Percentiles rank a stretch among this genome's conserved stretches.
These are phyloP conservation scores for Conchocele bisecta DNA, from an alignment of 2,888 invertebrate species.

Conservation along the genomic window DNA sequence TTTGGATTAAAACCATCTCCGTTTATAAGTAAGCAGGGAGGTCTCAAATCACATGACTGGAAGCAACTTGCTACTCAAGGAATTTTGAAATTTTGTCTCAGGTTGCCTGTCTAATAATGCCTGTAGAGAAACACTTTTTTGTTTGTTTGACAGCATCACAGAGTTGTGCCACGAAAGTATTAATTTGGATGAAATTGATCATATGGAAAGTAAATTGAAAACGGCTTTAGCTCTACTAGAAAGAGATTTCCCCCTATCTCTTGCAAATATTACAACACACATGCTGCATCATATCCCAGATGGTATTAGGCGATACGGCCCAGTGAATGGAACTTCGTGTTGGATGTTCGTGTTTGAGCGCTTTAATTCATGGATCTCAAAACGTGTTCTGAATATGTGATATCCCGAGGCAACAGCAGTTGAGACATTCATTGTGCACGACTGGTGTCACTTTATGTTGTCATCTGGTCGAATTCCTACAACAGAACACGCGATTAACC, in stretches of 20 bases:
- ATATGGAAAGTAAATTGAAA: constrained; percentile 4
- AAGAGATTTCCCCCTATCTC: not conserved
- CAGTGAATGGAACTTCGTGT: constrained; percentile 15
- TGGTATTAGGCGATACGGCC: constrained; percentile 3
- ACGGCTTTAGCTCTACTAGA: constrained; percentile 6
- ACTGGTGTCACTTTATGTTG: constrained; percentile 9
- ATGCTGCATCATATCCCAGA: constrained; percentile 9
- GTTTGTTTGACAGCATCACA: constrained; percentile 7
- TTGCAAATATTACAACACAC: constrained; percentile 26
- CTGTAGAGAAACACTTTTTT: constrained; percentile 13
- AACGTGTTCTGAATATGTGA: constrained; percentile 6
- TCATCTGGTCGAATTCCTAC: constrained; percentile 1
- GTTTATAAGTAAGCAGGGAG: constrained; percentile 6
- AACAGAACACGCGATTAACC: no score
- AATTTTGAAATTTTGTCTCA: not conserved
- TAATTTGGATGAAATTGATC: not conserved
- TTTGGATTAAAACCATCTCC: constrained; percentile 7
- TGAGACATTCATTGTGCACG: constrained; percentile 14
- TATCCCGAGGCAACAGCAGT: constrained; percentile 22
- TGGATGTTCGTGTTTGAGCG: constrained; percentile 20
- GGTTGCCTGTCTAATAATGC: not conserved
- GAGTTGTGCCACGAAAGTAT: constrained; percentile 5
- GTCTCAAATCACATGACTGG: constrained; percentile 8
- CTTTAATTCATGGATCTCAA: constrained; percentile 21
- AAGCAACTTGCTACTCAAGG: constrained; percentile 12